Evolutionary conservation across 2,888 invertebrate species (phyloP).

Genomic region (Patella depressa): DNA sequence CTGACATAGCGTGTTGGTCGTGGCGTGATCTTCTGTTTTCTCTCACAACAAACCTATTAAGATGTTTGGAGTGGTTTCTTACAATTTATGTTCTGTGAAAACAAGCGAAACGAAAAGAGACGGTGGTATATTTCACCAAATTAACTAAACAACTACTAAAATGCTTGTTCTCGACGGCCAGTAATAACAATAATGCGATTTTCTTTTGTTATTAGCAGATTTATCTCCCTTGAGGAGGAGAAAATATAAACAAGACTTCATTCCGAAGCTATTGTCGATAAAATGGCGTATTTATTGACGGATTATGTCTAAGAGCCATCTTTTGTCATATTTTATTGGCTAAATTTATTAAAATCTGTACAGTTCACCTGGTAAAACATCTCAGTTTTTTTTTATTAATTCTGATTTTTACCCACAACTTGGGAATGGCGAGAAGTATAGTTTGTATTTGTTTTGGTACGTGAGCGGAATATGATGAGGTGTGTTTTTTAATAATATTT

Average conservation of each 20-base stretch:
- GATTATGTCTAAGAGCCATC: background rate
- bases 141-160: background rate
- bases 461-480: too few relatives aligned
- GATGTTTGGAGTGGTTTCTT: constrained; percentile 6
- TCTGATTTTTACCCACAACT: background rate
- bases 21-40: constrained; percentile 1
- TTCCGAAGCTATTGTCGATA: background rate
- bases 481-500: background rate
- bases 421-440: background rate
- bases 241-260: too few relatives aligned
- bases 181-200: background rate
- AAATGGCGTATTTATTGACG: constrained; percentile 2
- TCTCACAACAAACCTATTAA: background rate
- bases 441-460: too few relatives aligned
- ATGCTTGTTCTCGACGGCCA: background rate
- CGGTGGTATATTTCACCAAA: constrained; percentile 1
- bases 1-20: background rate
- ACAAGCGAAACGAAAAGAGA: constrained; percentile 3
- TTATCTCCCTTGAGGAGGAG: background rate
- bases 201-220: background rate
- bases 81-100: background rate
- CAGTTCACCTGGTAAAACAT: background rate
- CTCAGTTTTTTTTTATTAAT: background rate
- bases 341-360: background rate
- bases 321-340: background rate